Evolutionary conservation across 2,888 invertebrate genomes (phyloP), one percentile per base, ranked within the genome.

Genomic region (Noctuana brunneofusca): DNA sequence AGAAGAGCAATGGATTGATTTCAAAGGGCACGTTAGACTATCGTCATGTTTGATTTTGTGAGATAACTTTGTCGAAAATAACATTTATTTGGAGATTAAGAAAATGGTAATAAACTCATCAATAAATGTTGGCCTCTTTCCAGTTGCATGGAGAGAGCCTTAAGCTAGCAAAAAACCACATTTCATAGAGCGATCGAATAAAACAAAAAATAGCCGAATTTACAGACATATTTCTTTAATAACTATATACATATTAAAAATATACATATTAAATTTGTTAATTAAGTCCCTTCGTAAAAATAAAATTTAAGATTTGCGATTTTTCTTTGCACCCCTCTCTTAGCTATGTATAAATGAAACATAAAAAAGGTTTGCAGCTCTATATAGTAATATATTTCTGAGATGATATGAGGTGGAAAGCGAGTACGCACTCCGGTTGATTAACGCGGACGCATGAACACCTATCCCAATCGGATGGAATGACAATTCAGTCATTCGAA

Each of bases 351-450:
- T 24, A 48, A 48, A 24, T 48, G 24, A n/a, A 24, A 24, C 48
- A 48, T 49, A 20, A 49, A 24, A 49, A 49, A 49, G 48, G 24
- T 48, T 43, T 48, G 48, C 22, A 20, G 48, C 22, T 22, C 22
- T 24, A 22, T n/a, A 48, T 20, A 48, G n/a, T 48, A 16, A 24
- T 35, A 46, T 59, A 59, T 53, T 53, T 52, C 50, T 59, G 54
- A 48, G 35, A 48, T 24, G 41, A 54, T 48, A 14, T 38, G 54
- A 49, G 27, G 35, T 18, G 60, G 24, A 60, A 60, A 60, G 38
- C 54, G 48, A 55, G 24, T 48, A 54, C 60, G 60, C 48, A 54
- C 60, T 60, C 32, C 54, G 54, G 46, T 16, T 48, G 60, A 60
- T 60, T 60, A 60, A 24, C 43, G 46, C 20, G 35, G 16, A 27